Evolutionary conservation across 2,113 vertebrate genomes (phyloP).

Genomic region (Corythornis madagascariensis): DNA sequence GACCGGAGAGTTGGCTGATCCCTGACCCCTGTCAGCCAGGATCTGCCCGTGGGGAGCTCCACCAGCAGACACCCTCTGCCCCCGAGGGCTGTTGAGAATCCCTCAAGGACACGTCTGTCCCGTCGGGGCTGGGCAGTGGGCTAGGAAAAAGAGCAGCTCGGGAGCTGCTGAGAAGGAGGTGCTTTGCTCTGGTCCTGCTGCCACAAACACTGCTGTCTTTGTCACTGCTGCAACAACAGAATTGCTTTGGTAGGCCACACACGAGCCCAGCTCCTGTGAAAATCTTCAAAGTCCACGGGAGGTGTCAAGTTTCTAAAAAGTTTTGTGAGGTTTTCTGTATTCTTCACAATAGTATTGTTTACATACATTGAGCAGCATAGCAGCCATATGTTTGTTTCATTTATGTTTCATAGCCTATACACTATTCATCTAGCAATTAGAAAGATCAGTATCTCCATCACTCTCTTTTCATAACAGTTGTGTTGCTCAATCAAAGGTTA

Average conservation of each 20-base stretch:
- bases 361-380: too few relatives aligned
- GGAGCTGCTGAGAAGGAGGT: background rate
- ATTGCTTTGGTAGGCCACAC: background rate
- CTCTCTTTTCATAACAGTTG: background rate
- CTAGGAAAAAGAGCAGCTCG: too few relatives aligned
- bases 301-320: background rate
- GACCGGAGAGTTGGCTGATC: too few relatives aligned
- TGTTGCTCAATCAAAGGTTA: background rate
- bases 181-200: background rate
- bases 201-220: fast-evolving
- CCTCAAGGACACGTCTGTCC: too few relatives aligned
- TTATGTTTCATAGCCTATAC: background rate
- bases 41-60: too few relatives aligned
- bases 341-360: background rate
- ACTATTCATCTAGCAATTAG: background rate
- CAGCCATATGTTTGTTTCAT: too few relatives aligned
- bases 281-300: background rate
- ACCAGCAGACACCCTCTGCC: too few relatives aligned
- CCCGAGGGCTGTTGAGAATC: too few relatives aligned
- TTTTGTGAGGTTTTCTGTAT: background rate
- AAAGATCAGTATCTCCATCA: background rate
- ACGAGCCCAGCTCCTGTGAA: background rate
- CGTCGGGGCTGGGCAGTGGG: fast-evolving
- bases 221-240: background rate
- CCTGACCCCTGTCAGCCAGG: too few relatives aligned